Percentiles rank a stretch among this genome's conserved stretches.
These are phyloP conservation scores for Saccostrea cuccullata DNA, from an alignment of 1,140 invertebrate genomes.

Conservation along the genomic window DNA sequence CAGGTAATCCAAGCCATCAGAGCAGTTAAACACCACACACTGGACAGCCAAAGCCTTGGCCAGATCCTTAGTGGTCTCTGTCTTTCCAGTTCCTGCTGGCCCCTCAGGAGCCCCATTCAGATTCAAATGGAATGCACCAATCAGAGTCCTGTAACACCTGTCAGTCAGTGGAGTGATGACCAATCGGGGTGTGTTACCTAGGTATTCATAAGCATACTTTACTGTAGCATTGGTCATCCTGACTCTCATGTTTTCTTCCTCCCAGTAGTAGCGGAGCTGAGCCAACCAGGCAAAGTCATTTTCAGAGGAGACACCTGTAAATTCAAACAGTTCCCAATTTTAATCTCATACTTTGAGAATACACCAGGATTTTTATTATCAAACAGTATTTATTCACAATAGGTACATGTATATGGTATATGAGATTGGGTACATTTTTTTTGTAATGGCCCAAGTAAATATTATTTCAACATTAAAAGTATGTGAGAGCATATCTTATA, in stretches of 20 bases:
- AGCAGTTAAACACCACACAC: constrained; percentile 80
- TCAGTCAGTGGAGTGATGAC: constrained; percentile 80
- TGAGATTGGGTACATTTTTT: no score
- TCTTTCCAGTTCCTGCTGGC: constrained; percentile 79
- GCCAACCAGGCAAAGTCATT: constrained; percentile 79
- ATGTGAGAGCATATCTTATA: no score
- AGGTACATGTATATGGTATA: neutral
- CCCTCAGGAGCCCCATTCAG: constrained; percentile 79
- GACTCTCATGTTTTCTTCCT: constrained; percentile 74
- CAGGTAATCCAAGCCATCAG: constrained; percentile 79
- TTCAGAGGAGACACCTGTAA: constrained; percentile 74
- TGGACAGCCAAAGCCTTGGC: constrained; percentile 80
- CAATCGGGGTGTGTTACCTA: constrained; percentile 78
- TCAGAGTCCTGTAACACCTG: constrained; percentile 74
- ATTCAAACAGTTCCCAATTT: neutral
- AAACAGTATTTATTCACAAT: no score
- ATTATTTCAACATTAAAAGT: no score
- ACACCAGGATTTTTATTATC: neutral
- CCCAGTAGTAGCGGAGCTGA: constrained; percentile 79
- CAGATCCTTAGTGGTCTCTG: constrained; percentile 80
- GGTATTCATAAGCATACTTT: constrained; percentile 79
- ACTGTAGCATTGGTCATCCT: constrained; percentile 79
- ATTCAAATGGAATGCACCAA: constrained; percentile 78
- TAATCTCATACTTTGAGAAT: neutral
- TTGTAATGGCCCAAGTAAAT: no score